A percentile compares a stretch with the other conserved stretches of the same genome.
Conservation (phyloP, 2,888 invertebrate genomes). For the Baccha elongata region DNA sequence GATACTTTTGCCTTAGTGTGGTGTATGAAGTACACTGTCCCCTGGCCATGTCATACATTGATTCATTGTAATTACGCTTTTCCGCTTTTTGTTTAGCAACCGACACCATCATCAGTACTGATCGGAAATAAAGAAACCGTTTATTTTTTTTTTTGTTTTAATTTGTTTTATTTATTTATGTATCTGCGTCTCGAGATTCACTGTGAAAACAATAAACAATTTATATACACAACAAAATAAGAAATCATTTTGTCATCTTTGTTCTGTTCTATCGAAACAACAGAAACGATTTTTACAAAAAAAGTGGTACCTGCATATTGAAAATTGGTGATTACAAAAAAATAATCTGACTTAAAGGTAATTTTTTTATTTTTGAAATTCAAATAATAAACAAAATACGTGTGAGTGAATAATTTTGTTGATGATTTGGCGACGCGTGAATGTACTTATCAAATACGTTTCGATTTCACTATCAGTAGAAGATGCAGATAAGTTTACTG, state of each 20-base stretch:
- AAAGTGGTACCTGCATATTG: neutral
- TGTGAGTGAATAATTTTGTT: constrained; percentile 14
- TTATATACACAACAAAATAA: constrained; percentile 20
- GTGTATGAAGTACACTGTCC: constrained; percentile 40
- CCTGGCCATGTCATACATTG: constrained; percentile 36
- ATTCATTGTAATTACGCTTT: constrained; percentile 65
- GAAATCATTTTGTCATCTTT: constrained; percentile 41
- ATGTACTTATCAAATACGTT: constrained; percentile 2
- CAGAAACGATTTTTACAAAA: constrained; percentile 25
- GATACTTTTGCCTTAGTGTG: constrained; percentile 35
- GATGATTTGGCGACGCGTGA: constrained; percentile 13
- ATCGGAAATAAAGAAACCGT: constrained; percentile 57
- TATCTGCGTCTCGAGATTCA: constrained; percentile 15
- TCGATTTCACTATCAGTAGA: constrained; percentile 39
- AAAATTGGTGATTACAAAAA: neutral
- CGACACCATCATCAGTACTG: constrained; percentile 48
- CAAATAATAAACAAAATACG: neutral
- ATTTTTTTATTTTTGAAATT: neutral
- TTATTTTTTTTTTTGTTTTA: constrained; percentile 27
- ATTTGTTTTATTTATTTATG: constrained; percentile 19
- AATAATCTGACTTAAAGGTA: constrained; percentile 26
- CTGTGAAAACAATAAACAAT: constrained; percentile 38
- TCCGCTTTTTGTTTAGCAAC: constrained; percentile 66
- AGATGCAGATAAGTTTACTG: constrained; percentile 38
- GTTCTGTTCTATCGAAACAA: constrained; percentile 27